These are phyloP conservation scores for Enteromius thamalakanensis DNA, from an alignment of 2,797 vertebrate species.

Conservation along the genomic window DNA sequence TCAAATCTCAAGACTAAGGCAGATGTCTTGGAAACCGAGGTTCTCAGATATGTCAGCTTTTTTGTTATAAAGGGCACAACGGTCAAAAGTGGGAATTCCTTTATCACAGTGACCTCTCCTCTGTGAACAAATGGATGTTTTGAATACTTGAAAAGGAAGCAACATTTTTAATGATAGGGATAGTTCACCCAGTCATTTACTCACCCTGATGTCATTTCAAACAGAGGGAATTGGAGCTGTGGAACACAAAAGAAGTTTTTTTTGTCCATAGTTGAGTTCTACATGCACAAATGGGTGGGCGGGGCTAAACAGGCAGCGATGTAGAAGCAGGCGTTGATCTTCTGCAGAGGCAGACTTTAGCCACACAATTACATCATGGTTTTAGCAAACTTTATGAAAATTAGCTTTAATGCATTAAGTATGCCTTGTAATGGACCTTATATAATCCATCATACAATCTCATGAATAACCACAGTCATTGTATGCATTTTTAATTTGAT, in stretches of 20 bases:
- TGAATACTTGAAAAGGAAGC: slow-evolving; percentile 35
- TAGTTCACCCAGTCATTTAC: background rate
- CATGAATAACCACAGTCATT: background rate
- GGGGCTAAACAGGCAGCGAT: too few species aligned
- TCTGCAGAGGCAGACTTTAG: too few species aligned
- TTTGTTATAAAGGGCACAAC: slow-evolving; percentile 39
- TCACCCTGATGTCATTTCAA: background rate
- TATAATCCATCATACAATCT: background rate
- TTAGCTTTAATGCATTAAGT: background rate
- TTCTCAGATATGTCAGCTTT: background rate
- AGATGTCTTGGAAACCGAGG: slow-evolving; percentile 28
- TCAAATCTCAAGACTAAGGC: slow-evolving; percentile 19
- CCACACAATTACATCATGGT: too few species aligned
- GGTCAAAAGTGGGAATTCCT: slow-evolving; percentile 22
- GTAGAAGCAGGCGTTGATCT: too few species aligned
- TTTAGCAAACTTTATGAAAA: too few species aligned
- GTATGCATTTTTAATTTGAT: background rate
- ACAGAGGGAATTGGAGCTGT: background rate
- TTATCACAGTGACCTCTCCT: slow-evolving; percentile 33
- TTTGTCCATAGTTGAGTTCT: background rate
- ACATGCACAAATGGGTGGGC: too few species aligned
- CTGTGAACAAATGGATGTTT: slow-evolving; percentile 11
- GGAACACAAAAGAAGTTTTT: background rate
- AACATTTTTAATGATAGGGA: background rate
- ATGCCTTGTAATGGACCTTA: background rate